Conservation (phyloP, 2,113 vertebrate species). For the Dipodomys merriami region DNA sequence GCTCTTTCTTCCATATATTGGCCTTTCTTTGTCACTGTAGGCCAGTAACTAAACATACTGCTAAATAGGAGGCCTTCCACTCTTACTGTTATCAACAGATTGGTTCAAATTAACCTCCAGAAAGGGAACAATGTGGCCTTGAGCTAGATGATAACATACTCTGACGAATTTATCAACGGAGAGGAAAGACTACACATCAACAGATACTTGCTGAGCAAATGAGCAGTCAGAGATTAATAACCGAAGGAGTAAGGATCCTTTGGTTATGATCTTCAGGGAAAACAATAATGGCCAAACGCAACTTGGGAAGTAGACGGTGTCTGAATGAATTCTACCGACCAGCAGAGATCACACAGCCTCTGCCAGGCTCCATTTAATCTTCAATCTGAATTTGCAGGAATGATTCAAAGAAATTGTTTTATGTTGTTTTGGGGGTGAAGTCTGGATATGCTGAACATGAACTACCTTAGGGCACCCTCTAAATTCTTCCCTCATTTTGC, state of each 20-base stretch:
- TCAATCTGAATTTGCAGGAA: conserved; percentile 11
- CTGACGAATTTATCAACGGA: conserved; percentile 65
- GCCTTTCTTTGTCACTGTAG: background rate
- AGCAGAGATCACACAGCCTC: background rate
- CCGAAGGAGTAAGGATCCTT: conserved; percentile 2
- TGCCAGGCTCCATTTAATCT: background rate
- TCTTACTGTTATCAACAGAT: background rate
- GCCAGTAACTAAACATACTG: background rate
- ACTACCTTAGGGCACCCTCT: background rate
- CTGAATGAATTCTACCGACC: conserved; percentile 35
- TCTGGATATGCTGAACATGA: background rate
- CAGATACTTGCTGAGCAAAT: conserved; percentile 50
- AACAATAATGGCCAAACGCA: conserved; percentile 31
- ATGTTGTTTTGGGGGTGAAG: background rate
- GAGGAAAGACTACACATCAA: conserved; percentile 13
- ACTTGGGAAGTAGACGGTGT: conserved; percentile 26
- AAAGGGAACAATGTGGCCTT: conserved; percentile 44
- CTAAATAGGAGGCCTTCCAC: background rate
- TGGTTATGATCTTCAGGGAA: conserved; percentile 2
- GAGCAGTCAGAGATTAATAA: conserved; percentile 34
- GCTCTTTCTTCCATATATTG: background rate
- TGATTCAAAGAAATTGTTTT: background rate
- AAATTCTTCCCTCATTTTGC: conserved; percentile 21
- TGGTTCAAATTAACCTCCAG: conserved; percentile 56
- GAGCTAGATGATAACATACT: conserved; percentile 31